A percentile compares a stretch with the other conserved stretches of the same genome.
phyloP scores from a whole-genome alignment of 1,140 invertebrate genomes.

The Formica exsecta region DNA sequence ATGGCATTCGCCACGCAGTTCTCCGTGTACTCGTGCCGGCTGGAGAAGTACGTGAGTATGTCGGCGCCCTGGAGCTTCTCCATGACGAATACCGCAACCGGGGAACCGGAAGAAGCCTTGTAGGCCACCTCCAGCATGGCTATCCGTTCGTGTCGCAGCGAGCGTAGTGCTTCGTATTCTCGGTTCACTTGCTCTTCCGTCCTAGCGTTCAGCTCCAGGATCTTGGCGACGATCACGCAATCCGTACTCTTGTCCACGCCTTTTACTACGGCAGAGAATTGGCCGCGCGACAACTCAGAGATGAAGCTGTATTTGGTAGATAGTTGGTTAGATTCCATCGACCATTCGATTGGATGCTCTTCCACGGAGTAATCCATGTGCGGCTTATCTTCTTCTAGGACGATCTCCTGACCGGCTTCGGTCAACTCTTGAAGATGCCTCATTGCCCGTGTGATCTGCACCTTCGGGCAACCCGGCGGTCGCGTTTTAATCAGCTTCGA shows the following conservation, averaged over 20 bases:
- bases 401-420: constrained; percentile 91
- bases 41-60: constrained; percentile 94
- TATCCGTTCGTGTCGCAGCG: constrained; percentile 94
- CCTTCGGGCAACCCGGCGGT: constrained; percentile 89
- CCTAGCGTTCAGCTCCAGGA: constrained; percentile 90
- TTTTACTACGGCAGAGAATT: constrained; percentile 94
- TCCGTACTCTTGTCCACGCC: constrained; percentile 92
- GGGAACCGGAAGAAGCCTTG: constrained; percentile 88
- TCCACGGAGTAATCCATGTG: constrained; percentile 92
- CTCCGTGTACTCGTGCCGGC: constrained; percentile 95
- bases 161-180: constrained; percentile 94
- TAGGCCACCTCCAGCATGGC: constrained; percentile 91
- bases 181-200: constrained; percentile 89
- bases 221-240: constrained; percentile 92
- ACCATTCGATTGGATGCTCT: constrained; percentile 91
- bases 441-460: constrained; percentile 93
- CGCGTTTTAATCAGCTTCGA: constrained; percentile 91
- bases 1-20: constrained; percentile 95
- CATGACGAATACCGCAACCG: constrained; percentile 91
- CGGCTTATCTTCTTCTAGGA: constrained; percentile 88
- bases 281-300: constrained; percentile 93
- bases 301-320: constrained; percentile 93
- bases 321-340: constrained; percentile 87
- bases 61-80: constrained; percentile 97
- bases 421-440: constrained; percentile 93